Evolutionary conservation across 2,888 invertebrate species (phyloP).

Genomic region (Leucophenga montana): DNA sequence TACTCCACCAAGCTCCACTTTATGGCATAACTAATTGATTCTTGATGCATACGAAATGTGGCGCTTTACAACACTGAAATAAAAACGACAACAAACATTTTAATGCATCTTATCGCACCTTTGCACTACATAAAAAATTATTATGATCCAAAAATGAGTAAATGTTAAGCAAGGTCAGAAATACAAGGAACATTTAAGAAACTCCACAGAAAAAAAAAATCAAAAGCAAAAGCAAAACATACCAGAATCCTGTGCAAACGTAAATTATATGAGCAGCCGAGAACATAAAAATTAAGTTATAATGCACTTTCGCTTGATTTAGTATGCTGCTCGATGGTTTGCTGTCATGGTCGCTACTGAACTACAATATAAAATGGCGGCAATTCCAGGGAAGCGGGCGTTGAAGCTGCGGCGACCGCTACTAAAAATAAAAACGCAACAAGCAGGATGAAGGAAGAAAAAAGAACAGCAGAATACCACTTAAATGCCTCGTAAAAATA

Average conservation of each 20-base stretch:
- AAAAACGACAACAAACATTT: background rate
- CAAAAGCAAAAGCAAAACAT: background rate
- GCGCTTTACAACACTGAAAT: no score
- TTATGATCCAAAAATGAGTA: conserved; percentile 16
- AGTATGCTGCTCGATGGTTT: conserved; percentile 44
- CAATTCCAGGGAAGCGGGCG: conserved; percentile 26
- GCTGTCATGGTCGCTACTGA: conserved; percentile 12
- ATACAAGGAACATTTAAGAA: conserved; percentile 52
- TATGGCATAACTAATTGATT: background rate
- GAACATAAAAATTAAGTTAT: conserved; percentile 58
- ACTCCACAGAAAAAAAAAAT: conserved; percentile 41
- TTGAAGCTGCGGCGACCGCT: conserved; percentile 2
- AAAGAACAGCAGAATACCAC: conserved; percentile 15
- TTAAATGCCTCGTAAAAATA: conserved; percentile 17
- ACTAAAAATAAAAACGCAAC: conserved; percentile 47
- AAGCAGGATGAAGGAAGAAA: conserved; percentile 9
- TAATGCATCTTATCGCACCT: conserved; percentile 31
- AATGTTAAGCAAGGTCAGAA: conserved; percentile 55
- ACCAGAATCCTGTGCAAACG: conserved; percentile 9
- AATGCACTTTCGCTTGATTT: conserved; percentile 51
- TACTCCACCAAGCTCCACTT: background rate
- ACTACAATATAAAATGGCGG: background rate
- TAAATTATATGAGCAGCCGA: conserved; percentile 14
- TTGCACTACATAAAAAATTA: conserved; percentile 25
- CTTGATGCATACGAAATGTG: background rate